Evolutionary conservation across 2,888 invertebrate genomes (phyloP), one percentile per base, ranked within the genome.

Genomic region (Xiphydria camelus): DNA sequence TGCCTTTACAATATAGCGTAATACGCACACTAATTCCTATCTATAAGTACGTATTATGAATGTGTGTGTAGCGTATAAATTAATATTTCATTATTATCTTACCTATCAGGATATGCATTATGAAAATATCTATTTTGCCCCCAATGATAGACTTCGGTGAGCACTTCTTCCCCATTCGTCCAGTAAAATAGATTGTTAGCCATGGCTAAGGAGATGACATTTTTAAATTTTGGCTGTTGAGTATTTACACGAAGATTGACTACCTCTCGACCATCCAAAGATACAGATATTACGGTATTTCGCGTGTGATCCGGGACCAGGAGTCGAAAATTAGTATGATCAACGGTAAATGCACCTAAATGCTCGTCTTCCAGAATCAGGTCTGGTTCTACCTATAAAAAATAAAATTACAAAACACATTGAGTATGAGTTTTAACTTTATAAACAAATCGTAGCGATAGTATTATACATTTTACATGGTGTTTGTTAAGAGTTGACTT

Each of bases 141-240:
- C 0, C 79, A 77, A 62, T 86, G 88, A 68, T 88, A 89, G 63
- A 90, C 91, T 73, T 94, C 94, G 9, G 84, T 84, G 33, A 88
- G 79, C 52, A 92, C 83, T 64, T 86, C 84, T 39, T 82, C 80
- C 0, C 89, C 91, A 64, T 89, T 88, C 0, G 91, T 91, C 91
- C 93, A 94, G 68, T 89, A 92, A 68, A 93, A 91, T 7, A 88
- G 79, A 4, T 87, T 87, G 63, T 87, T 85, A 3, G 87, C 87
- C 66, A 83, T 84, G 0, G 88, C 87, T 47, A 93, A 78, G 4
- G 91, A 91, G 5, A 85, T 79, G 0, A 91, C 89, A 39, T 86
- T 83, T 43, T 81, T 78, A 63, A 91, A 87, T 77, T 85, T 85
- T 0, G 90, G 86, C 17, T 83, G 85, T 64, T 87, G 87, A 1